phyloP scores from a whole-genome alignment of 2,113 vertebrate genomes.

The Sprattus sprattus region DNA sequence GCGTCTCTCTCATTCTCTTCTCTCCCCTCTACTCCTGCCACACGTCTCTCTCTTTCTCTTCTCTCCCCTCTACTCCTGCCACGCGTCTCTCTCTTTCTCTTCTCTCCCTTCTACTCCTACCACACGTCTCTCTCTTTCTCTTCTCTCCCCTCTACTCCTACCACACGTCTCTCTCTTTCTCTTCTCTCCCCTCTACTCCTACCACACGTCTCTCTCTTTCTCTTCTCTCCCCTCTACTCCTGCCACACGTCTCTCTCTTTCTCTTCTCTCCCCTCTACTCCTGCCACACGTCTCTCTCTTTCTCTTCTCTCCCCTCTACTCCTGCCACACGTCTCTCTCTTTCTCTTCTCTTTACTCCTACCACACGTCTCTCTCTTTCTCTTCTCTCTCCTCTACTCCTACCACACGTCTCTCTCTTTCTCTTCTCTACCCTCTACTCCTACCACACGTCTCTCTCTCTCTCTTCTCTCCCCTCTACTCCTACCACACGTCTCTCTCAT shows the following conservation, averaged over 20 bases:
- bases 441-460: constrained; percentile 38
- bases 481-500: too few relatives aligned
- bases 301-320: not conserved
- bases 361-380: not conserved
- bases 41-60: not conserved
- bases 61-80: too few relatives aligned
- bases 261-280: too few relatives aligned
- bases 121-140: constrained; percentile 37
- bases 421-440: not conserved
- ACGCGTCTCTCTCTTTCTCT: constrained; percentile 39
- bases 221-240: not conserved
- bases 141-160: not conserved
- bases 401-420: not conserved
- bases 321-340: constrained; percentile 38
- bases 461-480: not conserved
- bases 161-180: not conserved
- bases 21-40: too few relatives aligned
- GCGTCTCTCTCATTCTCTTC: not conserved
- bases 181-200: not conserved
- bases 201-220: constrained; percentile 38
- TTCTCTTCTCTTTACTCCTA: not conserved
- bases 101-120: not conserved
- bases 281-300: not conserved
- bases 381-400: too few relatives aligned
- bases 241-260: not conserved